These are phyloP conservation scores for Alcis repandata DNA, from an alignment of 2,888 invertebrate species.

Conservation along the genomic window DNA sequence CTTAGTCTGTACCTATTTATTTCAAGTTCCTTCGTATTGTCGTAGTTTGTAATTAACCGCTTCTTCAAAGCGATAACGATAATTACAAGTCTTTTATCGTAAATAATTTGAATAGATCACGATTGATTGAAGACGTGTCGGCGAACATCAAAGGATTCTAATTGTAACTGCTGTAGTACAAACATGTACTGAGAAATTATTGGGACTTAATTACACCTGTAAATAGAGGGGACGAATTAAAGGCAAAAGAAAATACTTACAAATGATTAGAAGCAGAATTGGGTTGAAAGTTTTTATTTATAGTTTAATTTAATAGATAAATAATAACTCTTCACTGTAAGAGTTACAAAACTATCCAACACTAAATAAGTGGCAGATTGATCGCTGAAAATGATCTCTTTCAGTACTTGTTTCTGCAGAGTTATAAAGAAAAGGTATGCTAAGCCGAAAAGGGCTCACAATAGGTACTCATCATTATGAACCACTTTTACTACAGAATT, in stretches of 20 bases:
- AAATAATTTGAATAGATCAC: conserved; percentile 19
- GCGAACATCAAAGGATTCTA: not conserved
- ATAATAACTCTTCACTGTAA: too few species aligned
- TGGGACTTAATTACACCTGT: not conserved
- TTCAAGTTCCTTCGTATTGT: too few species aligned
- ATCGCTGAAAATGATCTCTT: too few species aligned
- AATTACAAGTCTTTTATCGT: conserved; percentile 1
- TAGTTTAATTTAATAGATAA: not conserved
- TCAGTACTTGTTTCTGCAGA: too few species aligned
- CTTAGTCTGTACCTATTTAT: not conserved
- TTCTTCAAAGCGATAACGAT: not conserved
- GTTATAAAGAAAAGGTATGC: too few species aligned
- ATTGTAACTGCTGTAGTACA: not conserved
- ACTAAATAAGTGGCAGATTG: too few species aligned
- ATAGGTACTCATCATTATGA: too few species aligned
- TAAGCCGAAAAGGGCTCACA: too few species aligned
- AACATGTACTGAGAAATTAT: not conserved
- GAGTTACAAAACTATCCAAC: too few species aligned
- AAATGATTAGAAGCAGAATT: not conserved
- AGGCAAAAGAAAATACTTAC: not conserved
- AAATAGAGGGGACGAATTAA: conserved; percentile 1
- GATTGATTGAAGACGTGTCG: not conserved
- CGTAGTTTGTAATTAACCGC: too few species aligned
- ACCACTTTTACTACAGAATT: too few species aligned
- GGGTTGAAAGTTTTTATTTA: not conserved